Percentiles rank a stretch among this genome's conserved stretches.
phyloP scores from a whole-genome alignment of 2,888 invertebrate genomes.

The Folsomia manolachei region DNA sequence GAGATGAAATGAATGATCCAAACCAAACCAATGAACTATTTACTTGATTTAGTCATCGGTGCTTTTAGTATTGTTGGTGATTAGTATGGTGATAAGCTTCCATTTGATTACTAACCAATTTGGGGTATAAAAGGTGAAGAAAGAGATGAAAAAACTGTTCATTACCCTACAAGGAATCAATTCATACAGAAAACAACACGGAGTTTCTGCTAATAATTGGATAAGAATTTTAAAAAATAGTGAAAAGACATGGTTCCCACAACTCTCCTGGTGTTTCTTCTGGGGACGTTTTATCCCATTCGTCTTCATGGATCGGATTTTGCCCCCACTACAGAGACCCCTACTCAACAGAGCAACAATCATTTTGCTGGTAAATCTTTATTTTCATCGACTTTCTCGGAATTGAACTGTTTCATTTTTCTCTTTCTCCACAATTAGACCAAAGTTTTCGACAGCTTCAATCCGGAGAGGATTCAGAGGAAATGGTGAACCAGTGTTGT shows the following conservation, averaged over 20 bases:
- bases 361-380: too few relatives aligned
- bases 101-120: neutral
- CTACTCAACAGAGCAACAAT: too few relatives aligned
- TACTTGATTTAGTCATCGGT: neutral
- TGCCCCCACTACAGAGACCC: too few relatives aligned
- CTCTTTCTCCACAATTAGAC: conserved; percentile 26
- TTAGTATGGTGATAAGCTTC: too few relatives aligned
- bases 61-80: neutral
- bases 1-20: neutral
- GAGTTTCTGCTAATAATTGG: neutral
- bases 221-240: neutral
- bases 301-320: too few relatives aligned
- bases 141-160: neutral
- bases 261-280: too few relatives aligned
- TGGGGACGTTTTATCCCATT: too few relatives aligned
- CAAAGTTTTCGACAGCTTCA: conserved; percentile 40
- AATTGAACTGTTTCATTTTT: too few relatives aligned
- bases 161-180: neutral
- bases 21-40: neutral
- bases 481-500: conserved; percentile 49
- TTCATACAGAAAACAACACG: too few relatives aligned
- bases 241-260: too few relatives aligned
- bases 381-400: too few relatives aligned
- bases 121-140: neutral
- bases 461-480: conserved; percentile 47